Percentiles rank a stretch among this genome's conserved stretches.
These are phyloP conservation scores for Leiothrix lutea DNA, from an alignment of 2,113 vertebrate species.

Conservation along the genomic window DNA sequence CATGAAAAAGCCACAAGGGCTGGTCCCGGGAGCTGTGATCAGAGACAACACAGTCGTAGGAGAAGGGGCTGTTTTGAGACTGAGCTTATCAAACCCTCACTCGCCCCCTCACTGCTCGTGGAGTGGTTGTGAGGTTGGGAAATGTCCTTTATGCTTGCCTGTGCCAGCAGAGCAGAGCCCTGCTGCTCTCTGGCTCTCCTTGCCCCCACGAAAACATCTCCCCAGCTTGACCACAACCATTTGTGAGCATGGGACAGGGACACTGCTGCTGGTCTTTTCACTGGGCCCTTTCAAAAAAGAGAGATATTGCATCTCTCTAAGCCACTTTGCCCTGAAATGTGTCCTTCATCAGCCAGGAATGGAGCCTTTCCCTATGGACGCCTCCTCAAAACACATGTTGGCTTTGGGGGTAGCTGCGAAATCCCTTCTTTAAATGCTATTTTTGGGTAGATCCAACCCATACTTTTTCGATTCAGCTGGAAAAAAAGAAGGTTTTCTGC, in stretches of 20 bases:
- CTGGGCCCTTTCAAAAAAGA: not conserved
- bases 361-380: not conserved
- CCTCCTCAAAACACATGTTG: not conserved
- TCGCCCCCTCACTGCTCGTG: accelerated
- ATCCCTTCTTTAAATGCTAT: not conserved
- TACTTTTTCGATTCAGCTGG: not conserved
- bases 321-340: not conserved
- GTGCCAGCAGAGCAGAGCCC: not conserved
- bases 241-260: accelerated
- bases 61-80: not conserved
- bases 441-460: not conserved
- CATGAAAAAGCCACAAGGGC: not conserved
- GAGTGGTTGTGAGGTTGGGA: not conserved
- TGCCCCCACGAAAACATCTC: not conserved
- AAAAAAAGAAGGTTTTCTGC: not conserved
- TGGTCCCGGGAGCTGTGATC: not conserved
- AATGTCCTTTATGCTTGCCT: accelerated
- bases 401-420: not conserved
- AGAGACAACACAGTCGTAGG: accelerated
- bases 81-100: not conserved
- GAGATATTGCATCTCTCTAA: not conserved
- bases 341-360: not conserved
- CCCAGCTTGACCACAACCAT: not conserved
- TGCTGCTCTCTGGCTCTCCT: not conserved
- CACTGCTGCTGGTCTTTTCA: accelerated